Evolutionary conservation across 2,797 vertebrate species (phyloP).

Genomic region (Smutsia temminckii): DNA sequence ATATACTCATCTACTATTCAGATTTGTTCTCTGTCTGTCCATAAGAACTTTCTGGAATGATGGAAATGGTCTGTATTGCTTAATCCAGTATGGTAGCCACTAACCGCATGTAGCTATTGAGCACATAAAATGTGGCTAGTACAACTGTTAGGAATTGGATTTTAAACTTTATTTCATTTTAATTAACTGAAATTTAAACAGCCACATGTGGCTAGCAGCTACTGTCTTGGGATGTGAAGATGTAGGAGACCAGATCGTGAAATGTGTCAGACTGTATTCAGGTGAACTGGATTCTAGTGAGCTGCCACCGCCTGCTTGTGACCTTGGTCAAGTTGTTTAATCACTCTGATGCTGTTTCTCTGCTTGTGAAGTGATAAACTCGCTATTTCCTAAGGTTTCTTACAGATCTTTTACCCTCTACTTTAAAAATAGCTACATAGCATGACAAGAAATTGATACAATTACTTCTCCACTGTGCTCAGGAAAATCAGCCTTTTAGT

Average conservation of each 20-base stretch:
- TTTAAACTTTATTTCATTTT: conserved; percentile 2
- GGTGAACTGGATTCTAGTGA: not conserved
- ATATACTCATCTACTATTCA: not conserved
- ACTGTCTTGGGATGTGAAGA: not conserved
- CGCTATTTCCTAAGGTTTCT: not conserved
- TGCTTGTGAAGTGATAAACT: not conserved
- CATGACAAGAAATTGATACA: not conserved
- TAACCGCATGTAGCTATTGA: not conserved
- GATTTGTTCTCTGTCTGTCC: conserved; percentile 37
- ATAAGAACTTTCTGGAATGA: not conserved
- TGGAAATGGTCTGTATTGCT: not conserved
- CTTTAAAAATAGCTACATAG: not conserved
- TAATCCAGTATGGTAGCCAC: not conserved
- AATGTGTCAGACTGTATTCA: not conserved
- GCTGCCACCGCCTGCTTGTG: not conserved
- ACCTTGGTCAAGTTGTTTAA: not conserved
- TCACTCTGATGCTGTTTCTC: not conserved
- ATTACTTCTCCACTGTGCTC: not conserved
- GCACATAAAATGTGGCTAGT: not conserved
- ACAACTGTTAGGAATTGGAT: not conserved
- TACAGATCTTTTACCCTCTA: not conserved
- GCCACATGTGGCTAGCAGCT: not conserved
- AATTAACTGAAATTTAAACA: not conserved
- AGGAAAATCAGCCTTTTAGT: not conserved
- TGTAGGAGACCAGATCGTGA: not conserved